Evolutionary conservation across 1,140 invertebrate species (phyloP).

Genomic region (Apocrypta bakeri): DNA sequence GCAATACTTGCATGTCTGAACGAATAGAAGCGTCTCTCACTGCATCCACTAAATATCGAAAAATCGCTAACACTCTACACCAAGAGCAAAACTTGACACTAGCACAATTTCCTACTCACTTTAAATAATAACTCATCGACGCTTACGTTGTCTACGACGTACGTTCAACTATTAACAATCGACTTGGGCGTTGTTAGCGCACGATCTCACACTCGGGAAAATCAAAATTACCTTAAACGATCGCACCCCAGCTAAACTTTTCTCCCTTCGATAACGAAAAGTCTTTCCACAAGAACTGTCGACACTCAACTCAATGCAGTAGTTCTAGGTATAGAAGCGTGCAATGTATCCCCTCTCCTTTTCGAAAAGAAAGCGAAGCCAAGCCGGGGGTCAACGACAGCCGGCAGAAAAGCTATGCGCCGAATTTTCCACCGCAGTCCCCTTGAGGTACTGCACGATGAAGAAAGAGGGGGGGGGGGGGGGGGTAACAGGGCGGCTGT

Average conservation of each 20-base stretch:
- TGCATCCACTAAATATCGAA: too few relatives aligned
- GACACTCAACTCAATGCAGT: background rate
- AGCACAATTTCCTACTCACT: background rate
- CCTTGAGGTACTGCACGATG: background rate
- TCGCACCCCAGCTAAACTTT: background rate
- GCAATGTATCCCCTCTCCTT: background rate
- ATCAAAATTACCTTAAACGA: background rate
- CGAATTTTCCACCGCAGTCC: conserved; percentile 19
- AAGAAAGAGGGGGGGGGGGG: background rate
- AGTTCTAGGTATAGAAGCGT: background rate
- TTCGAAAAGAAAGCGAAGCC: background rate
- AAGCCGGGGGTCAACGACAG: conserved; percentile 6
- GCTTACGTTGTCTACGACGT: background rate
- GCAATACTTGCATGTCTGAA: too few relatives aligned
- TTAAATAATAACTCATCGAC: background rate
- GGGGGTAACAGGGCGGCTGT: background rate
- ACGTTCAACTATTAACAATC: background rate
- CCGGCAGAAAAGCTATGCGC: conserved; percentile 7
- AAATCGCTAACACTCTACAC: too few relatives aligned
- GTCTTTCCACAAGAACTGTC: background rate
- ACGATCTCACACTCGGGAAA: background rate
- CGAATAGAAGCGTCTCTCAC: too few relatives aligned
- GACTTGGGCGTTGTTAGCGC: background rate
- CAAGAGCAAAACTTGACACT: background rate
- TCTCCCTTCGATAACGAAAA: background rate